phyloP scores from a whole-genome alignment of 1,140 invertebrate genomes.

The Sinonovacula constricta region DNA sequence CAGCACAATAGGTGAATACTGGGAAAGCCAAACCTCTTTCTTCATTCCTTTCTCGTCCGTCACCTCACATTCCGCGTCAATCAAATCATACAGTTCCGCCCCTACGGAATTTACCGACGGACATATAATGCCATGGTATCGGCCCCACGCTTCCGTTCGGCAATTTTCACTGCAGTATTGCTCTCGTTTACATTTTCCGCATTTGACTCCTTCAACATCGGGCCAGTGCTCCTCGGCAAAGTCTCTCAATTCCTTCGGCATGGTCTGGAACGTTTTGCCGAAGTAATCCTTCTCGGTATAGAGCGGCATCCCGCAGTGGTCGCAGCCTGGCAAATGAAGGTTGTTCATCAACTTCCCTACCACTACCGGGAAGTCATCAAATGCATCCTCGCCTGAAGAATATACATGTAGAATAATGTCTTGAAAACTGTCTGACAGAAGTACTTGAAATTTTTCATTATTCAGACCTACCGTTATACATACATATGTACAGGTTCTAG shows the following conservation, averaged over 20 bases:
- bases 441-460: no score
- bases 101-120: slow-evolving; percentile 62
- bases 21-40: slow-evolving; percentile 65
- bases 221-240: slow-evolving; percentile 69
- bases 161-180: slow-evolving; percentile 70
- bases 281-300: slow-evolving; percentile 67
- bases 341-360: slow-evolving; percentile 53
- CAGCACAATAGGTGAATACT: slow-evolving; percentile 69
- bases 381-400: slow-evolving; percentile 59
- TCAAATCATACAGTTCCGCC: slow-evolving; percentile 64
- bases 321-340: slow-evolving; percentile 58
- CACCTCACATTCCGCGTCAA: slow-evolving; percentile 62
- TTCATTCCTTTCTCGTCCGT: slow-evolving; percentile 51
- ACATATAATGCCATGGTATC: slow-evolving; percentile 69
- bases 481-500: no score
- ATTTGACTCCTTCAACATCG: slow-evolving; percentile 52
- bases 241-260: slow-evolving; percentile 34
- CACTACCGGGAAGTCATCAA: slow-evolving; percentile 67
- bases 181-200: slow-evolving; percentile 62
- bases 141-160: slow-evolving; percentile 61
- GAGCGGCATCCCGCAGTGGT: slow-evolving; percentile 67
- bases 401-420: no score
- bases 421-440: no score
- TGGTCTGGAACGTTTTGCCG: slow-evolving; percentile 46
- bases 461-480: no score